phyloP scores from a whole-genome alignment of 2,113 vertebrate genomes.

The Emydocephalus ijimae region DNA sequence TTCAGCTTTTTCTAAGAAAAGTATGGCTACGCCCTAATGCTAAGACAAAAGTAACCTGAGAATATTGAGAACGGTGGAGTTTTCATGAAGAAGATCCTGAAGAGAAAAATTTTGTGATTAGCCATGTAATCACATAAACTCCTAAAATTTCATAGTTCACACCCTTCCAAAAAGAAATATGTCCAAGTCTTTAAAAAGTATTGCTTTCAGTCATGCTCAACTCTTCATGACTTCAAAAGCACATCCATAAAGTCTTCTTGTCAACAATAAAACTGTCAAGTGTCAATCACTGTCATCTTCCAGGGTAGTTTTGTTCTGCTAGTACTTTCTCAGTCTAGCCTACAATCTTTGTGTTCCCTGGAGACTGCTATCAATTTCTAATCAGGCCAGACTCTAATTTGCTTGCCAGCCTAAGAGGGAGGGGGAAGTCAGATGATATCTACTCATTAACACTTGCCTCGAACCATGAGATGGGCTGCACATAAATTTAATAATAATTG shows the following conservation, averaged over 20 bases:
- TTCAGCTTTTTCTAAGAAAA: background rate
- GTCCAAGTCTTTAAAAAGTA: background rate
- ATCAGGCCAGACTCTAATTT: background rate
- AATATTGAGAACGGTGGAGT: background rate
- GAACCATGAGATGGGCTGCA: background rate
- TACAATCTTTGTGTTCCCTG: background rate
- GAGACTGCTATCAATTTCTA: background rate
- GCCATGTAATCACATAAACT: background rate
- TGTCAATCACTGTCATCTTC: background rate
- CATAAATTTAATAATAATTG: background rate
- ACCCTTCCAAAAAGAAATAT: background rate
- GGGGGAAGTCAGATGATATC: background rate
- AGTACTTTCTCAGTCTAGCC: background rate
- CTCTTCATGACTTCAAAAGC: background rate
- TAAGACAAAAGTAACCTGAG: background rate
- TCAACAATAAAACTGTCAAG: background rate
- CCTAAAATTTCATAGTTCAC: background rate
- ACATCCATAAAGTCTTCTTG: background rate
- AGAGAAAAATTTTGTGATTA: background rate
- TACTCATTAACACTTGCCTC: background rate
- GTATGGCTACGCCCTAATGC: background rate
- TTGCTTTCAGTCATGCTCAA: background rate
- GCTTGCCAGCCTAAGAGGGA: background rate
- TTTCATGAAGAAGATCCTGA: background rate
- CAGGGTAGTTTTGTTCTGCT: background rate